These are phyloP conservation scores for Machimus rusticus DNA, from an alignment of 2,888 invertebrate genomes.

Conservation along the genomic window DNA sequence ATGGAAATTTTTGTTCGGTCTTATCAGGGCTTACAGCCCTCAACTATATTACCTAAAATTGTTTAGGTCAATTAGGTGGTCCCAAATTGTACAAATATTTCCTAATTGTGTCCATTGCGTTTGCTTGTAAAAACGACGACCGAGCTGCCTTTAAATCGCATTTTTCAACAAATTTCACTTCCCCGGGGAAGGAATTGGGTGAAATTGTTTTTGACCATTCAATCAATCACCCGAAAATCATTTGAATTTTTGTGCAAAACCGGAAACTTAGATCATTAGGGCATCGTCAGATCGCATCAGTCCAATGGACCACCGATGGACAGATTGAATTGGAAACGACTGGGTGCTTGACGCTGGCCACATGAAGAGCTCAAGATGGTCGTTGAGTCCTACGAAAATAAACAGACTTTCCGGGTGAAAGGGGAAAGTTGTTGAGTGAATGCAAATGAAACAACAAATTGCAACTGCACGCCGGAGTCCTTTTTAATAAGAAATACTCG, in stretches of 20 bases:
- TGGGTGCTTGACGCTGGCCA: conserved; percentile 1
- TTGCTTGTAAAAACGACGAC: neutral
- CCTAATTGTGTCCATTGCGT: neutral
- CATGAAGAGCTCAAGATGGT: neutral
- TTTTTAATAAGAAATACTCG: neutral
- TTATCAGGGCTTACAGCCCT: neutral
- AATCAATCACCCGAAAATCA: conserved; percentile 15
- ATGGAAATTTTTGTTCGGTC: neutral
- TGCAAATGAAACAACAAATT: conserved; percentile 35
- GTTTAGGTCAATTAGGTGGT: neutral
- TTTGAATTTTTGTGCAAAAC: conserved; percentile 21
- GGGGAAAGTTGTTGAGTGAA: conserved; percentile 34
- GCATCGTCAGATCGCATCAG: neutral
- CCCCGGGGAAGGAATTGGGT: conserved; percentile 12
- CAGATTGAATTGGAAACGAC: neutral
- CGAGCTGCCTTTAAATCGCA: neutral
- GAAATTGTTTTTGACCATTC: neutral
- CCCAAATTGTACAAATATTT: neutral
- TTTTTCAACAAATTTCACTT: conserved; percentile 32
- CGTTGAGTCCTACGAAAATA: neutral
- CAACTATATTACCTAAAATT: neutral
- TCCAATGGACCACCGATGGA: neutral
- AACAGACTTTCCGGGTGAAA: neutral
- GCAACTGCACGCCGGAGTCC: neutral
- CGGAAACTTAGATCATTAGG: conserved; percentile 30